These are phyloP conservation scores for Parnassius orleans DNA, from an alignment of 2,888 invertebrate species.

Conservation along the genomic window DNA sequence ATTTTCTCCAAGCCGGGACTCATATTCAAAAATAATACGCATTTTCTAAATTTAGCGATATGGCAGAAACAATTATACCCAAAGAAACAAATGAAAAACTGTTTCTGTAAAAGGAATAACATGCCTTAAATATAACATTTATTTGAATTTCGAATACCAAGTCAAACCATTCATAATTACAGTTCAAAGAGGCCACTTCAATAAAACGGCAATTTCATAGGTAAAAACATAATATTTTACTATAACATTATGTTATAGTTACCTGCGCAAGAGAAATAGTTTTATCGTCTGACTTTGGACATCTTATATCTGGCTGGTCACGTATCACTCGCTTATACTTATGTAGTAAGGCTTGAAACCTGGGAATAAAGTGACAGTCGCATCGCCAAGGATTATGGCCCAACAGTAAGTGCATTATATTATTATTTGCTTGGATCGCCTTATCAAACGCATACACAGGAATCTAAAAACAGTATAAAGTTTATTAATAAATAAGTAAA, in stretches of 20 bases:
- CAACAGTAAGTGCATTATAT: conserved; percentile 85
- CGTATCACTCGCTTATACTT: conserved; percentile 86
- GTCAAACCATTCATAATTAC: no score
- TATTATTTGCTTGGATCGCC: conserved; percentile 86
- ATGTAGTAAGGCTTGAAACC: conserved; percentile 85
- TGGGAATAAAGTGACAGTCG: conserved; percentile 89
- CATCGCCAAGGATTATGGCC: conserved; percentile 92
- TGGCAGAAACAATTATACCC: no score
- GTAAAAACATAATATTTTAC: no score
- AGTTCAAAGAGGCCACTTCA: no score
- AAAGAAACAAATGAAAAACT: no score
- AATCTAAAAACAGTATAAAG: conserved; percentile 73
- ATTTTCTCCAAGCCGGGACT: no score
- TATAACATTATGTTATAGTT: conserved; percentile 29
- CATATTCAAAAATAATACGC: no score
- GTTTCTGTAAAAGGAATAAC: no score
- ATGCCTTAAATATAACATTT: no score
- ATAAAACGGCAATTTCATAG: no score
- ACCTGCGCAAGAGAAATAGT: conserved; percentile 83
- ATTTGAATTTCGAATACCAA: no score
- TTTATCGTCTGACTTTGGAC: conserved; percentile 83
- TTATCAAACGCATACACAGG: conserved; percentile 91
- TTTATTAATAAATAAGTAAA: not conserved
- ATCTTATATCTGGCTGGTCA: conserved; percentile 86
- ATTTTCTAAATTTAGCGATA: no score